phyloP scores from a whole-genome alignment of 2,113 vertebrate genomes.

The Sorex fumeus region DNA sequence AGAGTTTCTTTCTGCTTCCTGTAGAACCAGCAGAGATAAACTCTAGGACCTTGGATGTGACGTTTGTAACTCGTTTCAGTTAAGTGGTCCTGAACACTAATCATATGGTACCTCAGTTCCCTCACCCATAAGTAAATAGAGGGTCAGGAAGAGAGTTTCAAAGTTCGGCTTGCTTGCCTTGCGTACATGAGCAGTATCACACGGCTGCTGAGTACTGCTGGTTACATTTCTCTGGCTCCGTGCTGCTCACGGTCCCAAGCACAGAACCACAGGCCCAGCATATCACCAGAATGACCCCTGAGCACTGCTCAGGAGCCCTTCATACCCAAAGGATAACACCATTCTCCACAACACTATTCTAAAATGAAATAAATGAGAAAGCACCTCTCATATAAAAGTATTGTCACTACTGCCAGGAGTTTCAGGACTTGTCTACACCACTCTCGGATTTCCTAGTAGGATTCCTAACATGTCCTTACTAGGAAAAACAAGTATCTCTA shows the following conservation, averaged over 20 bases:
- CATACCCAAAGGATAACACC: background rate
- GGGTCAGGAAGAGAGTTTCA: no score
- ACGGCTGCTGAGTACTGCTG: no score
- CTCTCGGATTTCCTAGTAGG: background rate
- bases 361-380: conserved; percentile 42
- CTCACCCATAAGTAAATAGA: background rate
- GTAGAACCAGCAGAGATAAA: background rate
- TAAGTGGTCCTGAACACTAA: background rate
- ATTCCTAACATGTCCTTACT: background rate
- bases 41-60: background rate
- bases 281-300: no score
- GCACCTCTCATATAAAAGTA: background rate
- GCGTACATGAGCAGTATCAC: no score
- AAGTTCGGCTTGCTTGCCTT: no score
- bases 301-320: no score
- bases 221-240: no score
- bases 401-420: background rate
- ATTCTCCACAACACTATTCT: background rate
- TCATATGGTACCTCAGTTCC: background rate
- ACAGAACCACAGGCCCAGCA: no score
- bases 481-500: background rate
- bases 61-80: background rate
- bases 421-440: background rate
- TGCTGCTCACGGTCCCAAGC: no score
- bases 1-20: background rate